Percentiles rank a stretch among this genome's conserved stretches.
These are phyloP conservation scores for Lepisosteus osseus DNA, from an alignment of 2,113 vertebrate species.

Conservation along the genomic window DNA sequence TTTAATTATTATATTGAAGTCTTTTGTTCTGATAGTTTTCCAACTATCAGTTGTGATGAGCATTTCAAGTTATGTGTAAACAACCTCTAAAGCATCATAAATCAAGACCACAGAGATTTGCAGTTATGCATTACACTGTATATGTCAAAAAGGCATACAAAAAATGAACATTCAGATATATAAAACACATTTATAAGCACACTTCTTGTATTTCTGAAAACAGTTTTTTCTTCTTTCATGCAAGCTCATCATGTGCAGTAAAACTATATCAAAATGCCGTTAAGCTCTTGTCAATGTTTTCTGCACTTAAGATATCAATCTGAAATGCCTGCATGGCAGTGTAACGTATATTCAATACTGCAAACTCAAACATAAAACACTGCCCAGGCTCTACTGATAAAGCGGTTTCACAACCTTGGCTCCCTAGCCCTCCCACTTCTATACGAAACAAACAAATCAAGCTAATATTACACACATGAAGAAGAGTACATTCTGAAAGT, in stretches of 20 bases:
- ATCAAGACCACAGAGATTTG: too few species aligned
- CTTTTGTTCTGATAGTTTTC: too few species aligned
- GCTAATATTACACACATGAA: neutral
- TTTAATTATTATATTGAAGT: too few species aligned
- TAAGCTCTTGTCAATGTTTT: neutral
- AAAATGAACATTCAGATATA: too few species aligned
- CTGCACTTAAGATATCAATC: neutral
- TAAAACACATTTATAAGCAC: too few species aligned
- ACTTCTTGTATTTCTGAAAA: neutral
- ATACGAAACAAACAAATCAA: neutral
- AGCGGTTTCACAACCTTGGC: neutral
- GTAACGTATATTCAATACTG: neutral
- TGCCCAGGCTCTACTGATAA: neutral
- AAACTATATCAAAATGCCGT: neutral
- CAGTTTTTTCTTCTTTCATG: neutral
- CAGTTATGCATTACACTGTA: too few species aligned
- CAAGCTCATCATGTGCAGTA: neutral
- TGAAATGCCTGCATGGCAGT: conserved; percentile 6
- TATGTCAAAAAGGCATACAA: too few species aligned
- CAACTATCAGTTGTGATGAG: too few species aligned
- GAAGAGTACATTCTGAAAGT: too few species aligned
- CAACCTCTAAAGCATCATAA: too few species aligned
- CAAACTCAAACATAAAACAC: neutral
- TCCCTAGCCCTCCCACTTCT: too few species aligned
- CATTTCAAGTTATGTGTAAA: too few species aligned